Conservation (phyloP, 2,888 invertebrate species). For the Campoletis raptor region DNA sequence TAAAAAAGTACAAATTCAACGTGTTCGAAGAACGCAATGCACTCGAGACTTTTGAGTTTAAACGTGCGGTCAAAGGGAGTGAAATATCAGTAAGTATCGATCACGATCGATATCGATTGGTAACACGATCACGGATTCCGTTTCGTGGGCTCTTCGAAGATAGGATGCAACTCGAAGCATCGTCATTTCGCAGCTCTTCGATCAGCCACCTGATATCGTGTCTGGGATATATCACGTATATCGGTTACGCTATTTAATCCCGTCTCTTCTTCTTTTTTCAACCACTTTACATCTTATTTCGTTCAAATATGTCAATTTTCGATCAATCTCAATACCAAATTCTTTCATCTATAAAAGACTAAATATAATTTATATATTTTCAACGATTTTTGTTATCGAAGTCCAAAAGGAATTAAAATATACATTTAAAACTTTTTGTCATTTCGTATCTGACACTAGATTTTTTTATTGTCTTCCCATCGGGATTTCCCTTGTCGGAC, state of each 20-base stretch:
- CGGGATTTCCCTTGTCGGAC: too few relatives aligned
- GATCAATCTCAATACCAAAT: neutral
- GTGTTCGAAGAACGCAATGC: neutral
- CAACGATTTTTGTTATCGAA: neutral
- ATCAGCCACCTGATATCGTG: constrained; percentile 60
- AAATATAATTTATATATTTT: neutral
- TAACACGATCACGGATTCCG: constrained; percentile 81
- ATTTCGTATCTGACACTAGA: too few relatives aligned
- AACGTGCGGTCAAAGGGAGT: constrained; percentile 74
- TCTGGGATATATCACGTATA: constrained; percentile 34
- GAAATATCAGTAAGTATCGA: constrained; percentile 80
- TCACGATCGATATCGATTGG: constrained; percentile 79
- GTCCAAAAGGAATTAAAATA: neutral
- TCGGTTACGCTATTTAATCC: constrained; percentile 39
- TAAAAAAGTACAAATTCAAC: constrained; percentile 14
- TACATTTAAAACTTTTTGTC: too few relatives aligned
- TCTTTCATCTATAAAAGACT: neutral
- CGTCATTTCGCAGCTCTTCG: constrained; percentile 54
- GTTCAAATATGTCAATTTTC: constrained; percentile 19
- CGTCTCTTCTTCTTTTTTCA: constrained; percentile 16
- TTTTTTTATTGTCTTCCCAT: too few relatives aligned
- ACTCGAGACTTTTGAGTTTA: constrained; percentile 70
- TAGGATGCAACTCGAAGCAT: constrained; percentile 46
- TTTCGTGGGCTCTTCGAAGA: constrained; percentile 67
- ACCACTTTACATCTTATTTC: constrained; percentile 35